Conservation (phyloP, 2,113 vertebrate genomes). For the Falco punctatus region DNA sequence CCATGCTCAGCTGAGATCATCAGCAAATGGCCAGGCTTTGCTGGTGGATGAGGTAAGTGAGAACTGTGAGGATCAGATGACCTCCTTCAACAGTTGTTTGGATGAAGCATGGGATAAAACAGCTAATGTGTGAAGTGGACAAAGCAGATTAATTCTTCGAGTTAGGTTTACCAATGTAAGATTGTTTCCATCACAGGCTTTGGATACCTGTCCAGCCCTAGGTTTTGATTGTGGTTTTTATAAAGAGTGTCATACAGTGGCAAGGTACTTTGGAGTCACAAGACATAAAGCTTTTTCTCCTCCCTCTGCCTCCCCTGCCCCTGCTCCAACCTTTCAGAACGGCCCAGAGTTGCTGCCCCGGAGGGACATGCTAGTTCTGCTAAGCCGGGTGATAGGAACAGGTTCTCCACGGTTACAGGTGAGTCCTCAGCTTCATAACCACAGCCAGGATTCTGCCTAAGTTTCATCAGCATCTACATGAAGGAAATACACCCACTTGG, state of each 20-base stretch:
- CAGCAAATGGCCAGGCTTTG: conserved; percentile 32
- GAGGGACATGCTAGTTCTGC: conserved; percentile 88
- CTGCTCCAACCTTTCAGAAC: conserved; percentile 72
- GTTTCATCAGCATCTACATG: background rate
- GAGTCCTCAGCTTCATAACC: background rate
- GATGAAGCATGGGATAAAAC: background rate
- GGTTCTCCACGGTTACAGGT: conserved; percentile 92
- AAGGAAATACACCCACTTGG: background rate
- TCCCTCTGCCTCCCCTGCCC: background rate
- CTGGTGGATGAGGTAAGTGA: conserved; percentile 86
- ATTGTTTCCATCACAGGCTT: background rate
- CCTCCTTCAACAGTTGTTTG: background rate
- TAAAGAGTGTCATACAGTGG: background rate
- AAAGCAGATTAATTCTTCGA: background rate
- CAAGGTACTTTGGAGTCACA: background rate
- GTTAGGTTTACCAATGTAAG: background rate
- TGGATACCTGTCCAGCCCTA: background rate
- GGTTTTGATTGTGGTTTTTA: background rate
- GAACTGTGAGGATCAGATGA: background rate
- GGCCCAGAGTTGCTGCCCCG: conserved; percentile 95
- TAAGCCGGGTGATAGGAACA: conserved; percentile 87
- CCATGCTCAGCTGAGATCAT: conserved; percentile 87
- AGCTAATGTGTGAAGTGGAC: background rate
- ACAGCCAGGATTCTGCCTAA: background rate
- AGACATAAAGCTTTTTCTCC: background rate